Evolutionary conservation across 35 echinoderm and acorn worm genomes (phyloP).

Genomic region (Ophioderma brevispina): DNA sequence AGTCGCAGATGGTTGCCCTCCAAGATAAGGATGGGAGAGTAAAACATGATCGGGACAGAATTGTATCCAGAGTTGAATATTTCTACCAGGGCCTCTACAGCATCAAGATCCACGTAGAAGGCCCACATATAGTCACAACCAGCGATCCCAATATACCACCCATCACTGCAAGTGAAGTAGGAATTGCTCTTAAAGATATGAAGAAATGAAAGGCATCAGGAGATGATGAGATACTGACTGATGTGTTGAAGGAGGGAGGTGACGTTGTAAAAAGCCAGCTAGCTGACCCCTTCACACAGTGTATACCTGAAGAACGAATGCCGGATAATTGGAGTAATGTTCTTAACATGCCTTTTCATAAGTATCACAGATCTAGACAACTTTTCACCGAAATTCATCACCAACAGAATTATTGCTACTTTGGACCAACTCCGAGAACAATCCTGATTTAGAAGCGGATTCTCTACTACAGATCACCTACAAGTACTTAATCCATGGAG

Average conservation of each 20-base stretch:
- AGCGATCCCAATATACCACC: constrained; percentile 17
- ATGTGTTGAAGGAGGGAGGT: neutral
- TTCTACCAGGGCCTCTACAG: constrained; percentile 14
- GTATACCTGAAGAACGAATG: neutral
- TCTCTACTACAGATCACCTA: no score
- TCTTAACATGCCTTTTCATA: neutral
- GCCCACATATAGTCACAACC: neutral
- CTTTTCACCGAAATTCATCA: no score
- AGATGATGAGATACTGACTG: constrained; percentile 28
- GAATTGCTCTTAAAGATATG: neutral
- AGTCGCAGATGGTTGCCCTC: constrained; percentile 16
- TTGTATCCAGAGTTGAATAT: constrained; percentile 2
- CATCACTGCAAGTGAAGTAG: neutral
- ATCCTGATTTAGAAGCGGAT: no score
- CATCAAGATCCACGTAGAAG: neutral
- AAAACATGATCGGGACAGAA: neutral
- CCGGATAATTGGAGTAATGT: constrained; percentile 11
- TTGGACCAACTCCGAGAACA: no score
- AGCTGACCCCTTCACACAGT: constrained; percentile 6
- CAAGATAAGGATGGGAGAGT: neutral
- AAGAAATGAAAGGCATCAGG: constrained; percentile 14
- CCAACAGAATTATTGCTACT: no score
- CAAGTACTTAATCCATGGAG: no score
- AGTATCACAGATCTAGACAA: neutral
- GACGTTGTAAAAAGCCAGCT: neutral